These are phyloP conservation scores for Argyrosomus regius DNA, from an alignment of 2,797 vertebrate genomes.

Conservation along the genomic window DNA sequence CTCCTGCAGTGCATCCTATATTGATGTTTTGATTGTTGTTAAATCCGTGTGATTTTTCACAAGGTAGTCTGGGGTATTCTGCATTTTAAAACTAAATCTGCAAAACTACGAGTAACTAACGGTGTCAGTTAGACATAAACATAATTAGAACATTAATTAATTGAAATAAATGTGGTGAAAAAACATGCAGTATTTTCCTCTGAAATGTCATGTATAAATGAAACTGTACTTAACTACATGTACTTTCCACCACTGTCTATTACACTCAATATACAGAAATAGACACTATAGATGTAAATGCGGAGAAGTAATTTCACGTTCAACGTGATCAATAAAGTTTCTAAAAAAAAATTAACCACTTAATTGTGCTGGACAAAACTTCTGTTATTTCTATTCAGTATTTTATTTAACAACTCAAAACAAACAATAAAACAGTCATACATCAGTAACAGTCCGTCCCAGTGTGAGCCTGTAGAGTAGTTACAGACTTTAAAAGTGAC, in stretches of 20 bases:
- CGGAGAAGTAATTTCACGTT: too few species aligned
- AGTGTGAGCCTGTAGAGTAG: not conserved
- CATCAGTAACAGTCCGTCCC: too few species aligned
- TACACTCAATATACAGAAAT: not conserved
- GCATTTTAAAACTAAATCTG: not conserved
- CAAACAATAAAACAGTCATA: not conserved
- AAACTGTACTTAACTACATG: not conserved
- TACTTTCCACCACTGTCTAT: not conserved
- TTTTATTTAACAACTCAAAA: not conserved
- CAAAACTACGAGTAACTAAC: not conserved
- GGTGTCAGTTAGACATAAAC: not conserved
- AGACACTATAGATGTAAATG: too few species aligned
- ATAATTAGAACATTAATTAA: not conserved
- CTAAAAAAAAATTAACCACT: too few species aligned
- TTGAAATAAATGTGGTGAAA: not conserved
- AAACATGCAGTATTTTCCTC: not conserved
- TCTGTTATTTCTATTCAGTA: not conserved
- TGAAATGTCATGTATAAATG: too few species aligned
- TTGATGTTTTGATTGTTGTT: too few species aligned
- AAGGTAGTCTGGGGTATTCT: not conserved
- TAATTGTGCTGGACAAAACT: not conserved
- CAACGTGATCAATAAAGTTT: too few species aligned
- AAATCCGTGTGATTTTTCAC: too few species aligned
- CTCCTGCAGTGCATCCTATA: too few species aligned
- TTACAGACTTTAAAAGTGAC: too few species aligned